These are phyloP conservation scores for Dicaeum eximium DNA, from an alignment of 2,113 vertebrate genomes.

Conservation along the genomic window DNA sequence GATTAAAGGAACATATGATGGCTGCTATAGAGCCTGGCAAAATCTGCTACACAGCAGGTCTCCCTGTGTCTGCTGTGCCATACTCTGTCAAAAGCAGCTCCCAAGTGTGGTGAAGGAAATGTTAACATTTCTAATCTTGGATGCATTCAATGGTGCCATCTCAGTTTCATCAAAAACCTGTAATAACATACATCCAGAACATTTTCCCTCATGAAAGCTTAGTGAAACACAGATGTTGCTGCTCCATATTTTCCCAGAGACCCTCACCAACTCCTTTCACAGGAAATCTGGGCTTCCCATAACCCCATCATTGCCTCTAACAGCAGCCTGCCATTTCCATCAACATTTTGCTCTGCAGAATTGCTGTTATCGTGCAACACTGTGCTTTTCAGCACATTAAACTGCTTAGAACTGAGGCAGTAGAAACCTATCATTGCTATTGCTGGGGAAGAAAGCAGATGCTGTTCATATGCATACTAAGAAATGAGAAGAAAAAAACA, in stretches of 20 bases:
- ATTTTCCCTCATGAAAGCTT: background rate
- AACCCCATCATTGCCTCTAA: background rate
- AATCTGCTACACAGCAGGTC: constrained; percentile 28
- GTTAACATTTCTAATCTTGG: constrained; percentile 50
- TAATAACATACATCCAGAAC: constrained; percentile 6
- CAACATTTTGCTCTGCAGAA: constrained; percentile 20
- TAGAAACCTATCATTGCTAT: background rate
- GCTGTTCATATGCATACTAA: background rate
- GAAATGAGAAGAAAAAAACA: background rate
- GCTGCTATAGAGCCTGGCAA: constrained; percentile 19
- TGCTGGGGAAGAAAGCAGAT: background rate
- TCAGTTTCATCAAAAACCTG: constrained; percentile 19
- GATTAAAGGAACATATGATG: background rate
- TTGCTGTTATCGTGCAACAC: background rate
- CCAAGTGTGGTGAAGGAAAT: constrained; percentile 6
- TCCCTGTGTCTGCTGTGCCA: background rate
- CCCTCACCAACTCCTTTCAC: background rate
- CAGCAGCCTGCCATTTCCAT: constrained; percentile 13
- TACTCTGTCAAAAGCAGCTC: constrained; percentile 23
- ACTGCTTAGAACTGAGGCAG: background rate
- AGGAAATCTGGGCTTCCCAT: background rate
- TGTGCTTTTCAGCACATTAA: background rate
- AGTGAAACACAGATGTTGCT: constrained; percentile 40
- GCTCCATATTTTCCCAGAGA: background rate
- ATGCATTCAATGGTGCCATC: constrained; percentile 9